phyloP scores from a whole-genome alignment of 2,797 vertebrate species.

The Aplochiton taeniatus region DNA sequence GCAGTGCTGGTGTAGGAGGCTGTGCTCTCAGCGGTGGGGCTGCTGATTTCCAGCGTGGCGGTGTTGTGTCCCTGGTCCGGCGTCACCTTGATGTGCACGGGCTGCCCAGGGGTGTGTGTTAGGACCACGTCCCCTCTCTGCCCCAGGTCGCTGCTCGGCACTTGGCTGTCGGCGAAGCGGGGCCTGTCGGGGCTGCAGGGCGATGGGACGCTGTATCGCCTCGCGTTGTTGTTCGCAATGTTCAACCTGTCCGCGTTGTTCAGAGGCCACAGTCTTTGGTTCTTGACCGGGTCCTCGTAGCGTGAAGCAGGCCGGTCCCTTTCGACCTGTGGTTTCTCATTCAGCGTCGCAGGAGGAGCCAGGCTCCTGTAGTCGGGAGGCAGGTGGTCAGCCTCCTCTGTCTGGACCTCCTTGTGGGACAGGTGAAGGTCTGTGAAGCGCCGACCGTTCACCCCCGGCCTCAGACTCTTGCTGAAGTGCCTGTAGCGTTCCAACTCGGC shows the following conservation, averaged over 20 bases:
- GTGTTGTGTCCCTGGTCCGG: slow-evolving; percentile 91
- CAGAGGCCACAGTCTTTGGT: slow-evolving; percentile 72
- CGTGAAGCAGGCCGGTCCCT: slow-evolving; percentile 75
- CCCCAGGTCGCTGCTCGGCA: slow-evolving; percentile 79
- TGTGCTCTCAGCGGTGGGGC: slow-evolving; percentile 82
- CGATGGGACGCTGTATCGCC: slow-evolving; percentile 78
- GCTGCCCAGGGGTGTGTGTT: slow-evolving; percentile 89
- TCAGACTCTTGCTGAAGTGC: slow-evolving; percentile 80
- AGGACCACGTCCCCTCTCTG: slow-evolving; percentile 83
- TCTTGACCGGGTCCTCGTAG: slow-evolving; percentile 70
- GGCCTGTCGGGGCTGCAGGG: slow-evolving; percentile 77
- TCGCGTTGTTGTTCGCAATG: slow-evolving; percentile 75
- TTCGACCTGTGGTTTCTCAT: slow-evolving; percentile 77
- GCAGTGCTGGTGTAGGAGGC: slow-evolving; percentile 92
- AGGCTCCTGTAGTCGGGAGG: slow-evolving; percentile 80
- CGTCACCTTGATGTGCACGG: slow-evolving; percentile 93
- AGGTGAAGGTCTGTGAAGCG: slow-evolving; percentile 81
- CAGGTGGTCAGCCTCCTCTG: slow-evolving; percentile 79
- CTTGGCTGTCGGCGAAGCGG: slow-evolving; percentile 82
- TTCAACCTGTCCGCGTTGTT: slow-evolving; percentile 74
- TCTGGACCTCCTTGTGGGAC: slow-evolving; percentile 91
- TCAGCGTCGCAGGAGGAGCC: slow-evolving; percentile 68
- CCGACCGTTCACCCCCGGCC: slow-evolving; percentile 76
- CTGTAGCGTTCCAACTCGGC: slow-evolving; percentile 86
- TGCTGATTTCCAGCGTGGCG: slow-evolving; percentile 92